phyloP scores from a whole-genome alignment of 92 coral and sea anemone genomes.

The Phenganax stokvisi region DNA sequence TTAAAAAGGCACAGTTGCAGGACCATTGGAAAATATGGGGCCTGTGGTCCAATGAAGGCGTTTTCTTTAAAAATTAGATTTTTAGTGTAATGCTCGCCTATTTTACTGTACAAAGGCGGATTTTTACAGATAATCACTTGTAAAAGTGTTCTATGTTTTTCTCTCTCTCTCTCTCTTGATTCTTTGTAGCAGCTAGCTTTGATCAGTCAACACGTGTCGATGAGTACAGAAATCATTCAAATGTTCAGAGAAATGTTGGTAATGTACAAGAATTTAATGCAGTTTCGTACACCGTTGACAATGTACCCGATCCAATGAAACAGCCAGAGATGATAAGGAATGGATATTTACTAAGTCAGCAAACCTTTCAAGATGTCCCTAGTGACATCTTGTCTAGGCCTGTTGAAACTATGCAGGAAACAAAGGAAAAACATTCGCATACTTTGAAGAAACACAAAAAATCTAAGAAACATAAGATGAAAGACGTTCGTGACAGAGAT shows the following conservation, averaged over 20 bases:
- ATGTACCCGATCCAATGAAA: conserved; percentile 74
- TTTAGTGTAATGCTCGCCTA: too few species aligned
- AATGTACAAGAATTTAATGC: conserved; percentile 8
- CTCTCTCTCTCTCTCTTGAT: background rate
- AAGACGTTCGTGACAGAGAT: background rate
- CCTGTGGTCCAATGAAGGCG: too few species aligned
- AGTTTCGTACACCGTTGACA: conserved; percentile 34
- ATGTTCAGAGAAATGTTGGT: conserved; percentile 5
- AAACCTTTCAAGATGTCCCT: conserved; percentile 2
- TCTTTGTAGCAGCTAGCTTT: background rate
- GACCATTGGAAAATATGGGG: too few species aligned
- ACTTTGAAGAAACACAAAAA: conserved; percentile 35
- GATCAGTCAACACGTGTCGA: background rate
- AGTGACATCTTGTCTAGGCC: background rate
- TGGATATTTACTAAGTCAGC: conserved; percentile 20
- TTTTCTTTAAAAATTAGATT: too few species aligned
- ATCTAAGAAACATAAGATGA: conserved; percentile 29
- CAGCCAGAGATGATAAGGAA: conserved; percentile 51
- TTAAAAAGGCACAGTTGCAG: too few species aligned
- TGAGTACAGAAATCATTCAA: background rate
- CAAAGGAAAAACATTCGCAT: conserved; percentile 12
- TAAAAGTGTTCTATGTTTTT: background rate
- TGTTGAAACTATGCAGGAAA: background rate
- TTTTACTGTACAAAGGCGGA: too few species aligned
- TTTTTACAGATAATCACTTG: background rate